Evolutionary conservation across 1,140 invertebrate species (phyloP).

Genomic region (Diprion similis): DNA sequence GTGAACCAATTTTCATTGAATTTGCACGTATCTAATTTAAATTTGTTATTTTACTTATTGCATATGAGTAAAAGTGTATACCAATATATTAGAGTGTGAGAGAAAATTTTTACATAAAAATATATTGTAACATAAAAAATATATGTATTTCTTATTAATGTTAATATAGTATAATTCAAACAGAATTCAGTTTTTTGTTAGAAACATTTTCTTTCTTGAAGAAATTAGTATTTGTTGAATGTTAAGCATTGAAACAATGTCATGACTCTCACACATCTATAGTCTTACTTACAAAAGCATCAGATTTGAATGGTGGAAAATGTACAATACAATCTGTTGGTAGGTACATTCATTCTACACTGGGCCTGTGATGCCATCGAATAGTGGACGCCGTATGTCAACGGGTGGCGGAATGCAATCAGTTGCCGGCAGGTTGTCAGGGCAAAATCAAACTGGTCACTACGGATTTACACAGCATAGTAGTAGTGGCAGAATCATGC

Average conservation of each 20-base stretch:
- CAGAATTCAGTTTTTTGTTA: too few relatives aligned
- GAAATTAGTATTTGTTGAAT: too few relatives aligned
- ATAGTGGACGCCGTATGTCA: slow-evolving; percentile 64
- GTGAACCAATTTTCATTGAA: background rate
- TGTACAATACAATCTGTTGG: slow-evolving; percentile 3
- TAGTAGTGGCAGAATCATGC: slow-evolving; percentile 68
- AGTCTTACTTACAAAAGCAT: background rate
- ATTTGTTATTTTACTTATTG: background rate
- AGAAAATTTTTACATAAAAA: too few relatives aligned
- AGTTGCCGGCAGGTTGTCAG: slow-evolving; percentile 46
- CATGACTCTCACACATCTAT: background rate
- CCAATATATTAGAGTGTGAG: too few relatives aligned
- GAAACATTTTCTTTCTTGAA: too few relatives aligned
- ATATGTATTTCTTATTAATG: too few relatives aligned
- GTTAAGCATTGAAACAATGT: background rate
- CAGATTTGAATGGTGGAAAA: background rate
- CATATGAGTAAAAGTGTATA: background rate
- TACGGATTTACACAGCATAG: slow-evolving; percentile 63
- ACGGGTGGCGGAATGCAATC: slow-evolving; percentile 63
- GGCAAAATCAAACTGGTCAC: slow-evolving; percentile 60
- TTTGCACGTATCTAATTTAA: background rate
- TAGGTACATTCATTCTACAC: slow-evolving; percentile 82
- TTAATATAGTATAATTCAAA: too few relatives aligned
- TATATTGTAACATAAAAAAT: too few relatives aligned
- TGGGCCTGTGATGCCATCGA: slow-evolving; percentile 64